Conservation (phyloP, 1,140 invertebrate genomes). For the Pomacea maculata region DNA sequence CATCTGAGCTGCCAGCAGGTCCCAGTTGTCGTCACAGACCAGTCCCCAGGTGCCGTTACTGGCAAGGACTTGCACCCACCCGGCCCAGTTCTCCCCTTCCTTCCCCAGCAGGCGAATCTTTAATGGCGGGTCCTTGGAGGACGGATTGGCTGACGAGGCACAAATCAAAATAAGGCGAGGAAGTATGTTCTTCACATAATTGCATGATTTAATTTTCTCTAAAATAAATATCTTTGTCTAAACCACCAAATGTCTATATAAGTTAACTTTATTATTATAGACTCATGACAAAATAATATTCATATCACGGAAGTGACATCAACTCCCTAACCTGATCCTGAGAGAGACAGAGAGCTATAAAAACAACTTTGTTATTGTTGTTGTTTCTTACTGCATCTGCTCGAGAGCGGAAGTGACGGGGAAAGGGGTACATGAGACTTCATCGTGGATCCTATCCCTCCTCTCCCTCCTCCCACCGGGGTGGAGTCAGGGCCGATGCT, state of each 20-base stretch:
- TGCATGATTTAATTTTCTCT: neutral
- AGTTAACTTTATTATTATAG: too few relatives aligned
- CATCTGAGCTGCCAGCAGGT: constrained; percentile 74
- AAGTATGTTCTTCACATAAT: neutral
- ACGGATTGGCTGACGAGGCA: neutral
- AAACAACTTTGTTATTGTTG: too few relatives aligned
- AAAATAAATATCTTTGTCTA: neutral
- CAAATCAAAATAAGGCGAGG: neutral
- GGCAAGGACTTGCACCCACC: constrained; percentile 75
- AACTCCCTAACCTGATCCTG: too few relatives aligned
- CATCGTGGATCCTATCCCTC: too few relatives aligned
- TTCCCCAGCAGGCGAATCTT: constrained; percentile 4
- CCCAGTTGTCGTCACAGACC: constrained; percentile 81
- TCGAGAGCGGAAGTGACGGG: too few relatives aligned
- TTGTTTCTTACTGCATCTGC: too few relatives aligned
- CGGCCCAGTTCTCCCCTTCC: constrained; percentile 45
- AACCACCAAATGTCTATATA: too few relatives aligned
- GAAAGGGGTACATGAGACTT: too few relatives aligned
- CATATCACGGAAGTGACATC: too few relatives aligned
- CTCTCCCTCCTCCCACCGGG: neutral
- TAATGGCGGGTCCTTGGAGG: neutral
- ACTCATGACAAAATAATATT: too few relatives aligned
- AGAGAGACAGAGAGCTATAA: too few relatives aligned
- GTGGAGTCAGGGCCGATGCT: neutral
- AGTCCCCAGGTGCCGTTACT: constrained; percentile 75